phyloP scores from a whole-genome alignment of 2,888 invertebrate species.

The Crepidodera aurea region DNA sequence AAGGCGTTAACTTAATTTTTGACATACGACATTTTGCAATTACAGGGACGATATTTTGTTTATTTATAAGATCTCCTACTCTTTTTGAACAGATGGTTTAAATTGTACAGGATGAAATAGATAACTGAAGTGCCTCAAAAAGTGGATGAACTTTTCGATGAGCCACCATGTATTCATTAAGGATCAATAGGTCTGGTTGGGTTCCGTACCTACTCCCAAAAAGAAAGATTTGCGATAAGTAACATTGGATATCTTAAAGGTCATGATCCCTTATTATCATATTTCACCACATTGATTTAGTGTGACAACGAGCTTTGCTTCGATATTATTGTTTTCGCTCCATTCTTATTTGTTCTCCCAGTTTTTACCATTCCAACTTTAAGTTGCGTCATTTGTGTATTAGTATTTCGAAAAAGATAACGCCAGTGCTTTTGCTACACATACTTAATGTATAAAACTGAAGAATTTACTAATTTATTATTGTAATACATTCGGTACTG shows the following conservation, averaged over 20 bases:
- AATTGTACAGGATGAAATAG: no score
- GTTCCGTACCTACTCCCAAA: not conserved
- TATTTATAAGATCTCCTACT: no score
- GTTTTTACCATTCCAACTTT: slow-evolving; percentile 18
- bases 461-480: slow-evolving; percentile 7
- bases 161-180: not conserved
- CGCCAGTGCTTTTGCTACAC: slow-evolving; percentile 1
- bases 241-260: slow-evolving; percentile 39
- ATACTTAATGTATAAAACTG: slow-evolving; percentile 4
- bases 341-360: slow-evolving; percentile 24
- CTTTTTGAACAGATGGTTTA: no score
- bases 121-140: no score
- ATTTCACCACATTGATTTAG: slow-evolving; percentile 41
- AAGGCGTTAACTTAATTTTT: no score
- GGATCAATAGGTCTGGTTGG: not conserved
- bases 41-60: no score
- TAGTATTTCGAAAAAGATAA: slow-evolving; percentile 18
- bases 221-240: slow-evolving; percentile 29
- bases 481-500: not conserved
- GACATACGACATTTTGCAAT: no score
- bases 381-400: slow-evolving; percentile 28
- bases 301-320: slow-evolving; percentile 30
- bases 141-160: no score
- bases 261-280: slow-evolving; percentile 48
- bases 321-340: slow-evolving; percentile 33